A percentile compares a stretch with the other conserved stretches of the same genome.
phyloP scores from a whole-genome alignment of 2,113 vertebrate genomes.

The Epinephelus cyanopodus region DNA sequence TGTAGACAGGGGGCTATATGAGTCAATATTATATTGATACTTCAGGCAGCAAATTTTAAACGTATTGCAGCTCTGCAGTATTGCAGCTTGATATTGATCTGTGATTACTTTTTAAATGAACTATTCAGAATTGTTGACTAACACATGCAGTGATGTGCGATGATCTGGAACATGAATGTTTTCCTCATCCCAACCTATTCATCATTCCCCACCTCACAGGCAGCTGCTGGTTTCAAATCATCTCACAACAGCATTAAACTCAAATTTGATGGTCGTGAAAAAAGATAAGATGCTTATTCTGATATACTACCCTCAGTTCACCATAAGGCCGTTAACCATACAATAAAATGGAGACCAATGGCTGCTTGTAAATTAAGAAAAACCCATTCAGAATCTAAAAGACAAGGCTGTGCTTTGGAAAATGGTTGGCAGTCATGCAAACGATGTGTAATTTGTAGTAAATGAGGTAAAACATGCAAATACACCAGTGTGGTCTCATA shows the following conservation, averaged over 20 bases:
- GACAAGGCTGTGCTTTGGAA: neutral
- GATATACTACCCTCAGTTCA: neutral
- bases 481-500: neutral
- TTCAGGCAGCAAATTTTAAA: neutral
- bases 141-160: neutral
- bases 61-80: neutral
- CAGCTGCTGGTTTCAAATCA: neutral
- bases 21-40: neutral
- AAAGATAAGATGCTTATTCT: neutral
- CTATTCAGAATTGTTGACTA: neutral
- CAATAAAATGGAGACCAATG: neutral
- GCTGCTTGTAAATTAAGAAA: neutral
- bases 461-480: constrained; percentile 10
- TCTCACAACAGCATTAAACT: neutral
- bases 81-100: neutral
- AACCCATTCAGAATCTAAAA: neutral
- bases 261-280: neutral
- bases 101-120: neutral
- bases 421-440: neutral
- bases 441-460: neutral
- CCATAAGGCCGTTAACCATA: neutral
- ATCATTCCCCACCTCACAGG: neutral
- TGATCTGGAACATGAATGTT: neutral
- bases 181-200: neutral
- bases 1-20: neutral